These are phyloP conservation scores for Takifugu ocellatus DNA, from an alignment of 2,797 vertebrate species.

Conservation along the genomic window DNA sequence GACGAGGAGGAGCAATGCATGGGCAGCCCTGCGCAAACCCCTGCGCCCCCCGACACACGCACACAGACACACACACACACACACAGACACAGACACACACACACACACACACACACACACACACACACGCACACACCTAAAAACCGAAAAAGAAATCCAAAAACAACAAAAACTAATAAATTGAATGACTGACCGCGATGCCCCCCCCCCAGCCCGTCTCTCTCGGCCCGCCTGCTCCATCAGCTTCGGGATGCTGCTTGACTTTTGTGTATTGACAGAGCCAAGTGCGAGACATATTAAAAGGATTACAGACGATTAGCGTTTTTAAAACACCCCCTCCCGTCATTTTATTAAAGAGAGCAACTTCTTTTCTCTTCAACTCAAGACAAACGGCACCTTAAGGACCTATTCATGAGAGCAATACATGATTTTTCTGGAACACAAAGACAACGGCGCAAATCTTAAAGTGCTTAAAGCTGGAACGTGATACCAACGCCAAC, in stretches of 20 bases:
- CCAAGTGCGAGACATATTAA: conserved; percentile 78
- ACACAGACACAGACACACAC: too few species aligned
- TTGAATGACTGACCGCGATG: background rate
- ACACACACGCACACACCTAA: too few species aligned
- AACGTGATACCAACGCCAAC: background rate
- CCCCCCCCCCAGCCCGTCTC: background rate
- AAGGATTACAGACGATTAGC: conserved; percentile 80
- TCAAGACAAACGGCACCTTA: conserved; percentile 11
- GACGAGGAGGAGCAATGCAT: conserved; percentile 38
- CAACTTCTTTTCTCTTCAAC: conserved; percentile 18
- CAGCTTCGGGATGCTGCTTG: conserved; percentile 6
- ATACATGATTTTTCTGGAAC: background rate
- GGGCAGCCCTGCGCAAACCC: conserved; percentile 9
- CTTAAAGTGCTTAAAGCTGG: background rate
- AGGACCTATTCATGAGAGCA: background rate
- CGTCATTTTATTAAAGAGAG: conserved; percentile 44
- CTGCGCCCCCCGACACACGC: too few species aligned
- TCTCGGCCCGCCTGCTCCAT: background rate
- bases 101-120: too few species aligned
- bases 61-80: too few species aligned
- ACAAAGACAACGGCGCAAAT: background rate
- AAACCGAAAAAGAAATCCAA: background rate
- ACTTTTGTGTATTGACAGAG: conserved; percentile 71
- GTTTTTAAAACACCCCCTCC: conserved; percentile 38
- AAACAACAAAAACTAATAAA: background rate